phyloP scores from a whole-genome alignment of 2,888 invertebrate species.

The Phasia obesa region DNA sequence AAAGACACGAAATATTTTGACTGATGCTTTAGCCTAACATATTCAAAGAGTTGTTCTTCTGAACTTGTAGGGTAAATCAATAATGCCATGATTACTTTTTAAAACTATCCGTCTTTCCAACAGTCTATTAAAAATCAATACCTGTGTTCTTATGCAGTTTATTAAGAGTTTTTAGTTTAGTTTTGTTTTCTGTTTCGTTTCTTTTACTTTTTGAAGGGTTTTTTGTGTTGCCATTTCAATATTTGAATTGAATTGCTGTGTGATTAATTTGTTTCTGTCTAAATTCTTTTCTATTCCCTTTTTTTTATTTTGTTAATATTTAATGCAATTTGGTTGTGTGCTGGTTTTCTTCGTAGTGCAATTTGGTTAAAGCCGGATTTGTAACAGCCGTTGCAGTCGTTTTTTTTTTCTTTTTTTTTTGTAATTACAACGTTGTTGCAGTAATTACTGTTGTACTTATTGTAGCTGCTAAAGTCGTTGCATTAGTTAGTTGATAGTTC shows the following conservation, averaged over 20 bases:
- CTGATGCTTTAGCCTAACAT: too few relatives aligned
- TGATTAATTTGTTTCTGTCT: slow-evolving; percentile 68
- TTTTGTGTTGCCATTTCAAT: slow-evolving; percentile 46
- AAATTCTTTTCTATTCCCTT: slow-evolving; percentile 41
- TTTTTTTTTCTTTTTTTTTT: slow-evolving; percentile 25
- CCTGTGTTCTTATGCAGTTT: slow-evolving; percentile 38
- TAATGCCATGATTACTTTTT: slow-evolving; percentile 17
- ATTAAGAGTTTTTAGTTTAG: slow-evolving; percentile 6
- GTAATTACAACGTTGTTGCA: slow-evolving; percentile 55
- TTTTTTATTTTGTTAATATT: slow-evolving; percentile 23
- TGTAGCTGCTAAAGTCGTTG: slow-evolving; percentile 27
- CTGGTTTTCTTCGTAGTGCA: slow-evolving; percentile 57
- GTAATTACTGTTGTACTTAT: slow-evolving; percentile 38
- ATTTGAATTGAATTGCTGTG: slow-evolving; percentile 71
- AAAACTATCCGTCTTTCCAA: slow-evolving; percentile 3
- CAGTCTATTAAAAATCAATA: slow-evolving; percentile 31
- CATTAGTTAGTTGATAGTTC: slow-evolving; percentile 39
- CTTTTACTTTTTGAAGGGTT: slow-evolving; percentile 26
- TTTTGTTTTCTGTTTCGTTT: slow-evolving; percentile 34
- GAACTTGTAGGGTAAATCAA: neutral
- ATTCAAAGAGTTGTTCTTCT: too few relatives aligned
- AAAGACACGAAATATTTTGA: too few relatives aligned
- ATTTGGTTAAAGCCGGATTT: slow-evolving; percentile 56
- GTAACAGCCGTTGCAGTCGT: neutral
- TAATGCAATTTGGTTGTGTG: slow-evolving; percentile 45